Evolutionary conservation across 2,797 vertebrate genomes (phyloP).

Genomic region (Alcedo atthis): DNA sequence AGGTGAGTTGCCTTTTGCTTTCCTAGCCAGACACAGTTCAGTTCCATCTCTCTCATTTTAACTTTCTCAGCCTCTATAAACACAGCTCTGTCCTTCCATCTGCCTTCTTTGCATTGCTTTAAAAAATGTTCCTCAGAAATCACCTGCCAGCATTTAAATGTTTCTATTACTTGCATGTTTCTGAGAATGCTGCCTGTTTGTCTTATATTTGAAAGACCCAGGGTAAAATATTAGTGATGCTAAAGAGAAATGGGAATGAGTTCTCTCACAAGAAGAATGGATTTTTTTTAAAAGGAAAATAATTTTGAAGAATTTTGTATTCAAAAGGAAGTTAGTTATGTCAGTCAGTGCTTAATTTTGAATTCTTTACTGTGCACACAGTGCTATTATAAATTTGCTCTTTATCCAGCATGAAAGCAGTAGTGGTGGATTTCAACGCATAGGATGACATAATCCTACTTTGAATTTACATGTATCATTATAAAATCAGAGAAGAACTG

Average conservation of each 20-base stretch:
- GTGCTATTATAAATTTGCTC: background rate
- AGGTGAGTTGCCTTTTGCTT: background rate
- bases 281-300: background rate
- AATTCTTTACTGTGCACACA: background rate
- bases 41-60: background rate
- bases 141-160: background rate
- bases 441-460: background rate
- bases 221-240: background rate
- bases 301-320: background rate
- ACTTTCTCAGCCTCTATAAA: background rate
- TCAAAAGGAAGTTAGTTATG: background rate
- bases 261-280: background rate
- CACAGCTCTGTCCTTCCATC: background rate
- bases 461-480: background rate
- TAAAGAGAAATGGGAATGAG: background rate
- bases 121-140: background rate
- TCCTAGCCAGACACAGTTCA: background rate
- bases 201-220: background rate
- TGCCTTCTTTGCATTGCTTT: background rate
- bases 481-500: background rate
- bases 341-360: background rate
- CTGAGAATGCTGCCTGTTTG: background rate
- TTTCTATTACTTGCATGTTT: background rate
- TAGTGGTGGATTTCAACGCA: background rate
- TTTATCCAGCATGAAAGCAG: background rate